phyloP scores from a whole-genome alignment of 2,888 invertebrate genomes.

The Alsophila aescularia region DNA sequence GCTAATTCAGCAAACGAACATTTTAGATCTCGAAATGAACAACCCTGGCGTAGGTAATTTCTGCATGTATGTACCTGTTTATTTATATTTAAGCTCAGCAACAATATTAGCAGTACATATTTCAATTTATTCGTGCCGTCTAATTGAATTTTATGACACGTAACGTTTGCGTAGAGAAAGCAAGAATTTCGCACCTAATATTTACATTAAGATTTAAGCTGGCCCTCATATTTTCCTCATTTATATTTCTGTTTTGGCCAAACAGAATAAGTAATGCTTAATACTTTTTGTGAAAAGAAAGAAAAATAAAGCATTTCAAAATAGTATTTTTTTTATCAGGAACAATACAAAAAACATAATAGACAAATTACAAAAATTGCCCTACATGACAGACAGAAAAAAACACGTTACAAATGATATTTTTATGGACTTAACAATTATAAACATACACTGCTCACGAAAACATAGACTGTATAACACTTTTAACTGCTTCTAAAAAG shows the following conservation, averaged over 20 bases:
- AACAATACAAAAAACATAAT: neutral
- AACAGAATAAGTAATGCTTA: slow-evolving; percentile 18
- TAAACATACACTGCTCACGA: slow-evolving; percentile 10
- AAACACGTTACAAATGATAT: neutral
- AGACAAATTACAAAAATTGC: neutral
- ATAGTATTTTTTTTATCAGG: neutral
- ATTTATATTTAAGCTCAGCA: neutral
- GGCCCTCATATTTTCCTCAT: slow-evolving; percentile 7
- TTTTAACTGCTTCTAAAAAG: slow-evolving; percentile 10
- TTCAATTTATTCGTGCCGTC: slow-evolving; percentile 12
- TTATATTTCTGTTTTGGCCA: slow-evolving; percentile 14
- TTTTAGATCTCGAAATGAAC: slow-evolving; percentile 3
- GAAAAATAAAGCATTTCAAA: neutral
- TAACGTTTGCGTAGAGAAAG: slow-evolving; percentile 7
- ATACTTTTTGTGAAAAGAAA: slow-evolving; percentile 16
- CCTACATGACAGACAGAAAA: neutral
- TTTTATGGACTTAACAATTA: neutral
- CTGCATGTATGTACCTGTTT: neutral
- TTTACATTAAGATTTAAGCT: slow-evolving; percentile 19
- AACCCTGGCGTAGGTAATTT: neutral
- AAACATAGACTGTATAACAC: slow-evolving; percentile 23
- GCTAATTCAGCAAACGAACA: slow-evolving; percentile 12
- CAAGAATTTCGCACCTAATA: slow-evolving; percentile 8
- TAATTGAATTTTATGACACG: slow-evolving; percentile 22
- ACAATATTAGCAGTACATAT: neutral